Conservation (phyloP, 2,113 vertebrate genomes). For the Cyrtonyx montezumae region DNA sequence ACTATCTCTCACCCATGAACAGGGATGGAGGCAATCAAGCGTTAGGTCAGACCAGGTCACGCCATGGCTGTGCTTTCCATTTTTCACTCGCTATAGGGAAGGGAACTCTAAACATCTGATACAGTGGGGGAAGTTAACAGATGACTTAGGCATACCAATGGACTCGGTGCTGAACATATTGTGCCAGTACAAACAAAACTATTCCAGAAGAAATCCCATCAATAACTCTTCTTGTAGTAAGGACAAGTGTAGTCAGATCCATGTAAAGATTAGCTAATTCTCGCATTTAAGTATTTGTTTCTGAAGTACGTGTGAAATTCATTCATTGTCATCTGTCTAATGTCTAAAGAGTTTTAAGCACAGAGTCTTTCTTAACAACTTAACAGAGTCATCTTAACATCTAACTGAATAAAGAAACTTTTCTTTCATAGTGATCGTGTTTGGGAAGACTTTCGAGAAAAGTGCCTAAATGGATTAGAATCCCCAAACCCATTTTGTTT, state of each 20-base stretch:
- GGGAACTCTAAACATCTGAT: slow-evolving; percentile 65
- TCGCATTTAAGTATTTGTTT: background rate
- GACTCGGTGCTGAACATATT: background rate
- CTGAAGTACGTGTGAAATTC: background rate
- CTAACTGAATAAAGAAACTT: background rate
- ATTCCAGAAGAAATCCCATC: background rate
- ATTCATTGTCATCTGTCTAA: background rate
- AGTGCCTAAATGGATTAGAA: background rate
- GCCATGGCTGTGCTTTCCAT: slow-evolving; percentile 44
- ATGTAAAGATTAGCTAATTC: background rate
- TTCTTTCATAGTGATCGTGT: background rate
- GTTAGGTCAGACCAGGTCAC: slow-evolving; percentile 61
- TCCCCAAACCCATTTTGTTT: background rate
- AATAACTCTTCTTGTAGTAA: background rate
- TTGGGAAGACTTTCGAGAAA: background rate
- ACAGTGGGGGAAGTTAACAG: slow-evolving; percentile 55
- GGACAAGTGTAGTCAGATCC: background rate
- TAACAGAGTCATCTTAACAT: background rate
- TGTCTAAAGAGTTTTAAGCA: background rate
- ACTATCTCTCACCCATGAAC: slow-evolving; percentile 27
- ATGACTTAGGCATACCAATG: slow-evolving; percentile 31
- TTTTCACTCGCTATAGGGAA: slow-evolving; percentile 68
- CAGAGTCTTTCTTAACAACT: background rate
- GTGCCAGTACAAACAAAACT: slow-evolving; percentile 20
- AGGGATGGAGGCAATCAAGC: slow-evolving; percentile 49